Conservation (phyloP, 1,140 invertebrate genomes). For the Drosophila pseudoobscura region DNA sequence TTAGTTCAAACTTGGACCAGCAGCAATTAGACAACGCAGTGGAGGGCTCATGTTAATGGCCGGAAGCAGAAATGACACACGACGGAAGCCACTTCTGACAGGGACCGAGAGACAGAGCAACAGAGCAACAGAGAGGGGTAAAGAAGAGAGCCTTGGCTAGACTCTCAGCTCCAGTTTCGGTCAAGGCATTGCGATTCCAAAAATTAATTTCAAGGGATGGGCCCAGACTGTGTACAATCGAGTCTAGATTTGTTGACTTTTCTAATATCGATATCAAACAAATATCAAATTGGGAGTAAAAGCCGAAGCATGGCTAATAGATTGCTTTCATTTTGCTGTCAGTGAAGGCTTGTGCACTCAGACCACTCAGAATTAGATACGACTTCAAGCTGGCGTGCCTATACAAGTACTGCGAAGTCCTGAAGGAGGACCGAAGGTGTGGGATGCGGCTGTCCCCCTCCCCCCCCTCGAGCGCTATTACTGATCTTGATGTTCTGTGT, state of each 20-base stretch:
- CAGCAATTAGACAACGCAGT: conserved; percentile 45
- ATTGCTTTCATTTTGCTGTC: not conserved
- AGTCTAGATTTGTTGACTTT: no score
- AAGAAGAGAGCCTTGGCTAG: not conserved
- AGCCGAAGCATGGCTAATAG: no score
- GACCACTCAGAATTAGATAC: conserved; percentile 1
- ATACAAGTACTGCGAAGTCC: not conserved
- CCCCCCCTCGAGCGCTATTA: no score
- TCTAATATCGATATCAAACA: no score
- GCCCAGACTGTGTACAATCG: no score
- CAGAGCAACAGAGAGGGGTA: no score
- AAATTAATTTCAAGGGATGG: no score
- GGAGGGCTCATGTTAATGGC: conserved; percentile 30
- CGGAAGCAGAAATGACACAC: conserved; percentile 20
- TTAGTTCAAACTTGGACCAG: conserved; percentile 49
- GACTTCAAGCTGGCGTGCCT: conserved; percentile 26
- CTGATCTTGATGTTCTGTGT: no score
- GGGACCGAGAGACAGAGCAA: no score
- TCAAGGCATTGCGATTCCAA: not conserved
- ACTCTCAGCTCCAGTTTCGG: conserved; percentile 4
- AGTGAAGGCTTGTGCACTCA: not conserved
- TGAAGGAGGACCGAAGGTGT: conserved; percentile 5
- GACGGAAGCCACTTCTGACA: not conserved
- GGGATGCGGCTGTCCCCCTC: not conserved
- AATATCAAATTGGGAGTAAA: no score